These are phyloP conservation scores for Palythoa heliodiscus DNA, from an alignment of 92 coral and sea anemone species.

Conservation along the genomic window DNA sequence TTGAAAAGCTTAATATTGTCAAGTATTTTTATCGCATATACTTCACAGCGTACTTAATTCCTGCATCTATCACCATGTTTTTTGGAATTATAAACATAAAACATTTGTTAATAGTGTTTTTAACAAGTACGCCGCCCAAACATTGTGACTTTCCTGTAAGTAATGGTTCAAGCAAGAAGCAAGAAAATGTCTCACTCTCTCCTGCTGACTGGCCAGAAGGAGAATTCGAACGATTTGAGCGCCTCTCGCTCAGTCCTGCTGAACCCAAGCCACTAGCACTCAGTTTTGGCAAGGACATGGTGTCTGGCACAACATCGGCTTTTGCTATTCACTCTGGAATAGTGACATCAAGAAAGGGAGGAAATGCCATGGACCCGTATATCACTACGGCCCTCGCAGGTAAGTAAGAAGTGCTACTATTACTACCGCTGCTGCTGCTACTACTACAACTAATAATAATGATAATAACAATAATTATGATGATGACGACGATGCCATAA, in stretches of 20 bases:
- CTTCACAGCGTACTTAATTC: no score
- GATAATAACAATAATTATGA: no score
- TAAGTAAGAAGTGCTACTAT: conserved; percentile 10
- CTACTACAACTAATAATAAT: no score
- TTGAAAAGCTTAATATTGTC: no score
- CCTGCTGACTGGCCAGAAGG: conserved; percentile 79
- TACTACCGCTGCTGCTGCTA: no score
- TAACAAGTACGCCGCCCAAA: not conserved
- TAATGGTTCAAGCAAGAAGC: not conserved
- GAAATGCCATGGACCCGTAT: conserved; percentile 97
- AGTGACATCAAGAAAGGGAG: conserved; percentile 85
- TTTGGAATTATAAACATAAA: not conserved
- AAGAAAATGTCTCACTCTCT: conserved; percentile 73
- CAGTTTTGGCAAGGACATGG: conserved; percentile 75
- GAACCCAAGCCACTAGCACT: conserved; percentile 88
- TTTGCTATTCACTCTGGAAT: conserved; percentile 89
- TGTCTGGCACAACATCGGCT: conserved; percentile 80
- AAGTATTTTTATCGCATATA: no score
- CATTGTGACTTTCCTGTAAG: not conserved
- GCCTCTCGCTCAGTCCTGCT: conserved; percentile 56
- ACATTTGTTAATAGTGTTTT: not conserved
- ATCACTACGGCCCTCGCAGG: conserved; percentile 91
- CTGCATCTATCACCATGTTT: no score
- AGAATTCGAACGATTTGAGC: conserved; percentile 67
- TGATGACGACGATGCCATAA: no score